These are phyloP conservation scores for Pachycephala philippinensis DNA, from an alignment of 2,113 vertebrate genomes.

Conservation along the genomic window DNA sequence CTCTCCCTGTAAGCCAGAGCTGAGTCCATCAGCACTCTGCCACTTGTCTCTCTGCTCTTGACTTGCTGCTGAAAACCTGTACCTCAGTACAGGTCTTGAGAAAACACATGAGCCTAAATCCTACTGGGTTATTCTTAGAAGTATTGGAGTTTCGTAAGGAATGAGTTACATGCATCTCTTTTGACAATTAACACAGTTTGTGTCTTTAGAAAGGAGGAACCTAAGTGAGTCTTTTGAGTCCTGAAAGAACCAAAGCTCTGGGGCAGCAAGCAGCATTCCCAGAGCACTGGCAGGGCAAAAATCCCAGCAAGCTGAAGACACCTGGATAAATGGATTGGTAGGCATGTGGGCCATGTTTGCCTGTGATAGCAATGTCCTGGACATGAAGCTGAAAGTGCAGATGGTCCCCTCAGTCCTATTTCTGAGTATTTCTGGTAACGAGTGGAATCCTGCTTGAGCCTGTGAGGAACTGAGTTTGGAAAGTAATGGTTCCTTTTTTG, in stretches of 20 bases:
- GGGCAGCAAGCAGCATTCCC: neutral
- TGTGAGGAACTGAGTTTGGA: neutral
- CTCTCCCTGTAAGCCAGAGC: neutral
- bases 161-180: neutral
- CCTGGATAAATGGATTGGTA: neutral
- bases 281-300: neutral
- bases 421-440: neutral
- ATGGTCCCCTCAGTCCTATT: neutral
- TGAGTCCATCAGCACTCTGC: neutral
- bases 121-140: neutral
- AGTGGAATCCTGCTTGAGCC: neutral
- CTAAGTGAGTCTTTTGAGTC: neutral
- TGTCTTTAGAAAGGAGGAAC: neutral
- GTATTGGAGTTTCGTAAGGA: neutral
- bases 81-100: neutral
- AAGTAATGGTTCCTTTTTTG: slow-evolving; percentile 10
- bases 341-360: neutral
- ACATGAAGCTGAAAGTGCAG: neutral
- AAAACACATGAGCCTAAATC: neutral
- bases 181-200: neutral
- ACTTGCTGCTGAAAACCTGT: neutral
- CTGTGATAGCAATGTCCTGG: neutral
- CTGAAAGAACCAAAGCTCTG: neutral
- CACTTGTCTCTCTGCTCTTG: neutral
- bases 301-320: neutral